Conservation (phyloP, 2,113 vertebrate species). For the Eira barbara region DNA sequence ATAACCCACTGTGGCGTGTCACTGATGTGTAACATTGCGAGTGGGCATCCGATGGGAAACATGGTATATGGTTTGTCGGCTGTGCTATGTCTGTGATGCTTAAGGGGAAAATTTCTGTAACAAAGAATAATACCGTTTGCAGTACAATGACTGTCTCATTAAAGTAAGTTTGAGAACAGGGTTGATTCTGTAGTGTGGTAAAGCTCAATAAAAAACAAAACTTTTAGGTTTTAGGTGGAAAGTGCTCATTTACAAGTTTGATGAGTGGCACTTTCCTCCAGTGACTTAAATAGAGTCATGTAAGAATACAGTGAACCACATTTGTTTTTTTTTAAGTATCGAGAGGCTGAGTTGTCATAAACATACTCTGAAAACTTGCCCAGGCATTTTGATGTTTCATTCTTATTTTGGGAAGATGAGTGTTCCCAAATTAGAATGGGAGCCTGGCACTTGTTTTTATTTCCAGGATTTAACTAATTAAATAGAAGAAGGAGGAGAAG, state of each 20-base stretch:
- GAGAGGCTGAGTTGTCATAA: not conserved
- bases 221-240: not conserved
- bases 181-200: not conserved
- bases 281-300: not conserved
- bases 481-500: not conserved
- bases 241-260: not conserved
- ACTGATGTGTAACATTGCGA: not conserved
- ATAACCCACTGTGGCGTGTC: not conserved
- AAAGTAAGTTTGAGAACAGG: not conserved
- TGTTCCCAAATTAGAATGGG: not conserved
- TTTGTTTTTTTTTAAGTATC: not conserved
- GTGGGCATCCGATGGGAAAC: not conserved
- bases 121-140: not conserved
- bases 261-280: not conserved
- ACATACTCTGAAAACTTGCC: not conserved
- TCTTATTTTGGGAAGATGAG: not conserved
- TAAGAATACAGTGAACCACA: not conserved
- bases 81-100: not conserved
- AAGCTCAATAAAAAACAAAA: not conserved
- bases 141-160: not conserved
- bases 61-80: not conserved
- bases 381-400: not conserved
- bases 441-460: not conserved
- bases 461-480: not conserved
- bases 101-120: not conserved